Evolutionary conservation across 2,797 vertebrate genomes (phyloP).

Genomic region (Enteromius viviparus): DNA sequence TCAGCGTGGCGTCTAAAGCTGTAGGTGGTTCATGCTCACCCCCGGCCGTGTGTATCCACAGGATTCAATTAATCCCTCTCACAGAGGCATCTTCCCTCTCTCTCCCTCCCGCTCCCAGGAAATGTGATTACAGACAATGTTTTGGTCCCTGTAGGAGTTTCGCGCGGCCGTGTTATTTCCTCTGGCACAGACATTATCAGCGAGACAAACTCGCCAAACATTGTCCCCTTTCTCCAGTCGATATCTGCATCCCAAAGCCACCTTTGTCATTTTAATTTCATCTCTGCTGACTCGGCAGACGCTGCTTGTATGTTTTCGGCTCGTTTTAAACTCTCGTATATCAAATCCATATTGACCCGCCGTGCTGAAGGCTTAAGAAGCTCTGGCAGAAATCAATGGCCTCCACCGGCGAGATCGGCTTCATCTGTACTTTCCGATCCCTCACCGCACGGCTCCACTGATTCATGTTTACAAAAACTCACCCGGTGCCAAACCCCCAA

Average conservation of each 20-base stretch:
- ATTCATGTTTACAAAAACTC: conserved; percentile 66
- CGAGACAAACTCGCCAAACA: conserved; percentile 46
- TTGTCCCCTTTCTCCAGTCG: conserved; percentile 51
- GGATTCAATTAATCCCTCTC: conserved; percentile 34
- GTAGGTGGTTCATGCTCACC: neutral
- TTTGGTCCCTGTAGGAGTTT: conserved; percentile 42
- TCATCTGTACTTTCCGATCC: conserved; percentile 57
- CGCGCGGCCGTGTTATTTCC: conserved; percentile 24
- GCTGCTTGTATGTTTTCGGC: conserved; percentile 57
- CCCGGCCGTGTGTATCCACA: conserved; percentile 8
- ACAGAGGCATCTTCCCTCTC: conserved; percentile 20
- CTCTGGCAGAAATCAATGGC: conserved; percentile 66
- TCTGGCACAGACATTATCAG: conserved; percentile 47
- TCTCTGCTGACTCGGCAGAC: conserved; percentile 54
- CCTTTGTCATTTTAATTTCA: conserved; percentile 59
- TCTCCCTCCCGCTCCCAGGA: conserved; percentile 20
- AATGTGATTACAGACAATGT: conserved; percentile 56
- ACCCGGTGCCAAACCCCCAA: conserved; percentile 66
- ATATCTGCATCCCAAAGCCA: conserved; percentile 50
- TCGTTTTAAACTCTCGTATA: conserved; percentile 66
- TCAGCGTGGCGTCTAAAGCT: neutral
- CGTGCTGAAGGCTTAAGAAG: conserved; percentile 62
- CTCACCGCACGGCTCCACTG: conserved; percentile 54
- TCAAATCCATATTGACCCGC: conserved; percentile 71
- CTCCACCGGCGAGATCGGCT: conserved; percentile 57